phyloP scores from a whole-genome alignment of 2,888 invertebrate species.

The Ormyrus thymus region DNA sequence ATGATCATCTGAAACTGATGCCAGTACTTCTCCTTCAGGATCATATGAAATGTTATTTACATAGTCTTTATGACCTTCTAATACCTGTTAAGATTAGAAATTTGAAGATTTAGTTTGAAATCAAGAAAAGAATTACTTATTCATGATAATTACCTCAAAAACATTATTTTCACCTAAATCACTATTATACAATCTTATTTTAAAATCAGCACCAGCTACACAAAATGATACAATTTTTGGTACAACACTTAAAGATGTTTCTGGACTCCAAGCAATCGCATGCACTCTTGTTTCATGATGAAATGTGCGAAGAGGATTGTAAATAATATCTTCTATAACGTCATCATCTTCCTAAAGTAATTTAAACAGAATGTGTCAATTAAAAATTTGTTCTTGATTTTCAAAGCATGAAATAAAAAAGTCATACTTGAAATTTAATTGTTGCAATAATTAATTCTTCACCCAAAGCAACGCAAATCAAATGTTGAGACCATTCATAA shows the following conservation, averaged over 20 bases:
- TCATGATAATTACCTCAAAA: conserved; percentile 72
- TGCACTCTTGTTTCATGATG: conserved; percentile 78
- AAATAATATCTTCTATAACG: conserved; percentile 76
- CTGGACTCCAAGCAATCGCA: conserved; percentile 79
- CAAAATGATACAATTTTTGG: conserved; percentile 78
- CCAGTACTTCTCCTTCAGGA: conserved; percentile 81
- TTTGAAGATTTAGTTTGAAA: conserved; percentile 8
- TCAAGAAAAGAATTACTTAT: conserved; percentile 3
- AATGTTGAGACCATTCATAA: conserved; percentile 81
- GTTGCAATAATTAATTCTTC: conserved; percentile 78
- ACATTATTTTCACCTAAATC: conserved; percentile 76
- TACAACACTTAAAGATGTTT: conserved; percentile 78
- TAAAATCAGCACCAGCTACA: conserved; percentile 78
- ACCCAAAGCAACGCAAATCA: conserved; percentile 79
- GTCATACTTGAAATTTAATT: conserved; percentile 77
- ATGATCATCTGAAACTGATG: conserved; percentile 86
- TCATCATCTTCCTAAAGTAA: conserved; percentile 76
- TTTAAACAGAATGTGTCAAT: conserved; percentile 30
- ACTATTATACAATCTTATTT: conserved; percentile 77
- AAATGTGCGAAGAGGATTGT: conserved; percentile 78
- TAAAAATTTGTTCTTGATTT: not conserved
- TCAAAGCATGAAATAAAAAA: conserved; percentile 17
- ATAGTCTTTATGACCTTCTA: conserved; percentile 81
- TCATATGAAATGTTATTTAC: conserved; percentile 84
- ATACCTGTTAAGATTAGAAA: conserved; percentile 72